These are phyloP conservation scores for Frieseomelitta varia DNA, from an alignment of 1,140 invertebrate genomes.

Conservation along the genomic window DNA sequence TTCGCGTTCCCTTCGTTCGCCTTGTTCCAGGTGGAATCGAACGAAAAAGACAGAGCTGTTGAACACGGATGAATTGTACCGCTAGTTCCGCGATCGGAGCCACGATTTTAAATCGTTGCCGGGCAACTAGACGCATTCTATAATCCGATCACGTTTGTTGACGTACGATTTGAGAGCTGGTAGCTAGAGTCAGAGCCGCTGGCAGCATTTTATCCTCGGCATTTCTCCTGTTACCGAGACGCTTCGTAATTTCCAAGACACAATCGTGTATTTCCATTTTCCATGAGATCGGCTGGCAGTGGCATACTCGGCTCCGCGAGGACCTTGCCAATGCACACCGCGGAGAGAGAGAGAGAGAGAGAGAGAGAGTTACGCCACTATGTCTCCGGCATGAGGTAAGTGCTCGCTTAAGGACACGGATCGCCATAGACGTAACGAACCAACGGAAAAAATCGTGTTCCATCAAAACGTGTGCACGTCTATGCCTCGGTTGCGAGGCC, in stretches of 20 bases:
- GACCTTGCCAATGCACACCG: slow-evolving; percentile 16
- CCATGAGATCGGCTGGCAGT: slow-evolving; percentile 44
- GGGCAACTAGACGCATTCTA: background rate
- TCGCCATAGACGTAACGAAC: slow-evolving; percentile 54
- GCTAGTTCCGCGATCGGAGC: background rate
- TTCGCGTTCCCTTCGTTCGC: background rate
- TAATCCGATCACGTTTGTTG: slow-evolving; percentile 34
- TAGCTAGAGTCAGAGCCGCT: background rate
- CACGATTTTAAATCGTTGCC: slow-evolving; percentile 1
- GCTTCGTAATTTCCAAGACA: slow-evolving; percentile 58
- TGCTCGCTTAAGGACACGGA: slow-evolving; percentile 58
- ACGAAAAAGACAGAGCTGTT: background rate
- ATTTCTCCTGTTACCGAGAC: slow-evolving; percentile 32
- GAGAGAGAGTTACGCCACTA: slow-evolving; percentile 53
- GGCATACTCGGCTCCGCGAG: slow-evolving; percentile 27
- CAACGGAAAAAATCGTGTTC: slow-evolving; percentile 67
- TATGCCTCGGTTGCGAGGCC: background rate
- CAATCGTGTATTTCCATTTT: slow-evolving; percentile 67
- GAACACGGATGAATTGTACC: too few relatives aligned
- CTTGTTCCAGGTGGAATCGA: background rate
- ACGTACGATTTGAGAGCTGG: slow-evolving; percentile 22
- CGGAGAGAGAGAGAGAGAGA: slow-evolving; percentile 11
- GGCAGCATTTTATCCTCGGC: slow-evolving; percentile 40
- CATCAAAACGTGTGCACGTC: slow-evolving; percentile 61
- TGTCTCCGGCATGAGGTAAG: slow-evolving; percentile 44